A percentile compares a stretch with the other conserved stretches of the same genome.
phyloP scores from a whole-genome alignment of 2,888 invertebrate genomes.

The Cremastobaeus sp. region DNA sequence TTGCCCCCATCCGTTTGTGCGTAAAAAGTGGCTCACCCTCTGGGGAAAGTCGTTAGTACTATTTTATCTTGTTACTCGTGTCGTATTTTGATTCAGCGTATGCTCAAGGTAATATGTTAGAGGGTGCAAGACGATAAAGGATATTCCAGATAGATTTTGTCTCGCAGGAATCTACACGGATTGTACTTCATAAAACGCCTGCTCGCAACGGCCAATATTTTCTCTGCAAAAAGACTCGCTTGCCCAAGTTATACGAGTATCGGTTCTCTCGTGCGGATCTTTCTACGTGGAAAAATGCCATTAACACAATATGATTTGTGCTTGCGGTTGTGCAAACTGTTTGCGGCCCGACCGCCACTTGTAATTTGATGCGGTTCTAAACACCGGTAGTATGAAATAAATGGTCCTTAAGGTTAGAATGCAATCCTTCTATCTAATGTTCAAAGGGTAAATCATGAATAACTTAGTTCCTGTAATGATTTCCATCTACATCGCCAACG shows the following conservation, averaged over 20 bases:
- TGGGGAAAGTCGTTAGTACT: conserved; percentile 32
- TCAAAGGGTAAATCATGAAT: conserved; percentile 6
- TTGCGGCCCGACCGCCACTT: conserved; percentile 33
- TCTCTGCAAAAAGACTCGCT: too few relatives aligned
- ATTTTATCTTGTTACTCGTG: conserved; percentile 41
- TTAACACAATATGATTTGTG: conserved; percentile 27
- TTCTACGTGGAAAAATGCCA: conserved; percentile 9
- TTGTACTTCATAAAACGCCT: neutral
- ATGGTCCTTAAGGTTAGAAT: conserved; percentile 18
- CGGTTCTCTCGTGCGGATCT: too few relatives aligned
- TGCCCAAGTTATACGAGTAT: too few relatives aligned
- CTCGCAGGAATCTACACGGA: neutral
- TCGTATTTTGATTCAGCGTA: conserved; percentile 43
- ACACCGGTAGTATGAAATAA: conserved; percentile 30
- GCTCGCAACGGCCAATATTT: too few relatives aligned
- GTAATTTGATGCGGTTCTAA: conserved; percentile 41
- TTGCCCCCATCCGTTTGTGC: conserved; percentile 33
- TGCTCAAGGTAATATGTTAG: conserved; percentile 29
- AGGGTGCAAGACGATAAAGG: too few relatives aligned
- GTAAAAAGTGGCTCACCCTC: conserved; percentile 36
- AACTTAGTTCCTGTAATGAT: too few relatives aligned
- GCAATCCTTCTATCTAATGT: conserved; percentile 23
- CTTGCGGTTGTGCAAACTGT: conserved; percentile 24
- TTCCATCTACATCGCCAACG: too few relatives aligned
- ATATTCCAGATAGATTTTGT: conserved; percentile 6